These are phyloP conservation scores for Protosalanx chinensis DNA, from an alignment of 2,797 vertebrate species.

Conservation along the genomic window DNA sequence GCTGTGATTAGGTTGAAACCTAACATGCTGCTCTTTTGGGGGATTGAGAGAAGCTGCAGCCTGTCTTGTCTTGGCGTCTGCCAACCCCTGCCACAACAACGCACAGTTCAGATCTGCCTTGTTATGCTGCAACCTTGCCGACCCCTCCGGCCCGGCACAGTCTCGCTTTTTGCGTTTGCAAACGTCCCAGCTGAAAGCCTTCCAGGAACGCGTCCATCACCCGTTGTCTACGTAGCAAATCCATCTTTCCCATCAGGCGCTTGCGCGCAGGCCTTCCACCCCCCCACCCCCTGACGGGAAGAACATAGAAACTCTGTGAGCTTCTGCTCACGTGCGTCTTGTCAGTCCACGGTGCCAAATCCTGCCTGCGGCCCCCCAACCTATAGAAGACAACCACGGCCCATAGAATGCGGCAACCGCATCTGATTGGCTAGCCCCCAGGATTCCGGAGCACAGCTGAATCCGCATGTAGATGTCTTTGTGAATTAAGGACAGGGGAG, in stretches of 20 bases:
- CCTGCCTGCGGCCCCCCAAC: slow-evolving; percentile 25
- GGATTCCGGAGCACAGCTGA: slow-evolving; percentile 32
- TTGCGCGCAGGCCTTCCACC: too few relatives aligned
- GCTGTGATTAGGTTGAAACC: neutral
- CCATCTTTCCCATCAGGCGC: too few relatives aligned
- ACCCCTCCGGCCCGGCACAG: too few relatives aligned
- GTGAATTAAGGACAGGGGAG: slow-evolving; percentile 34
- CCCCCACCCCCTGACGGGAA: too few relatives aligned
- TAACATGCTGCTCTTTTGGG: neutral
- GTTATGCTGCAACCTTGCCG: too few relatives aligned
- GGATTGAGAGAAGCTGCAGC: neutral
- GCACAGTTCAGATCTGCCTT: neutral
- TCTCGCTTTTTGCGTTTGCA: too few relatives aligned
- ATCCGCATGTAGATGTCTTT: slow-evolving; percentile 27
- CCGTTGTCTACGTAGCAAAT: too few relatives aligned
- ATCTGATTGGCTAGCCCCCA: slow-evolving; percentile 35
- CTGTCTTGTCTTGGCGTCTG: neutral
- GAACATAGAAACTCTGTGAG: too few relatives aligned
- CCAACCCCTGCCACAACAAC: neutral
- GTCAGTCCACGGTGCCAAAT: slow-evolving; percentile 25
- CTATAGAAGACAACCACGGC: slow-evolving; percentile 34
- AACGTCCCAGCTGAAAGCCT: too few relatives aligned
- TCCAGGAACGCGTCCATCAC: too few relatives aligned
- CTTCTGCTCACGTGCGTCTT: too few relatives aligned
- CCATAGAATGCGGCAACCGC: slow-evolving; percentile 32